These are phyloP conservation scores for Petrolisthes manimaculis DNA, from an alignment of 2,888 invertebrate species.

Conservation along the genomic window DNA sequence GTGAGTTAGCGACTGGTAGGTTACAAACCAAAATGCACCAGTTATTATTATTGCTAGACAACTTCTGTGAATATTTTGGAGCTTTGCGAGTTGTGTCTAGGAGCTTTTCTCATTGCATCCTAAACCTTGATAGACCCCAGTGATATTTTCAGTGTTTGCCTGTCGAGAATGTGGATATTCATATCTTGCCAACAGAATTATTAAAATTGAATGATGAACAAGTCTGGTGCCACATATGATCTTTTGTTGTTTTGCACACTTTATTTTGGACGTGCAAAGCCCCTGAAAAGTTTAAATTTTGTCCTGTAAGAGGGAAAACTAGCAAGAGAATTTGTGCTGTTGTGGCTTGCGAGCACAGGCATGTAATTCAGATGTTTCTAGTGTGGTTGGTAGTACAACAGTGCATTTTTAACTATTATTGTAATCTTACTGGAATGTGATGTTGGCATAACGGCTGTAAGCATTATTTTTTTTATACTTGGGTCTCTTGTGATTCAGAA, in stretches of 20 bases:
- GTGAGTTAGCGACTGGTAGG: no score
- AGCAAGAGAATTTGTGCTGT: neutral
- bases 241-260: constrained; percentile 33
- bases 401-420: constrained; percentile 23
- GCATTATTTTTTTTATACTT: constrained; percentile 45
- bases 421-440: constrained; percentile 26
- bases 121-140: no score
- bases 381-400: constrained; percentile 31
- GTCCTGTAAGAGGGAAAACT: neutral
- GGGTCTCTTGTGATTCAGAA: constrained; percentile 39
- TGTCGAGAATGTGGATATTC: neutral
- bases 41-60: no score
- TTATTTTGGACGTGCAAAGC: neutral
- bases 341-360: constrained; percentile 24
- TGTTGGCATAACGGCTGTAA: constrained; percentile 53
- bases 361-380: constrained; percentile 31
- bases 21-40: no score
- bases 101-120: no score
- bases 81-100: no score
- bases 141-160: no score
- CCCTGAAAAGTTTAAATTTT: constrained; percentile 1
- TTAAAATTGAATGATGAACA: constrained; percentile 27
- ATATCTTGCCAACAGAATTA: constrained; percentile 30
- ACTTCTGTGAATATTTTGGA: no score
- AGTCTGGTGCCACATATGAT: constrained; percentile 51